phyloP scores from a whole-genome alignment of 2,113 vertebrate species.

The Nibea coibor region DNA sequence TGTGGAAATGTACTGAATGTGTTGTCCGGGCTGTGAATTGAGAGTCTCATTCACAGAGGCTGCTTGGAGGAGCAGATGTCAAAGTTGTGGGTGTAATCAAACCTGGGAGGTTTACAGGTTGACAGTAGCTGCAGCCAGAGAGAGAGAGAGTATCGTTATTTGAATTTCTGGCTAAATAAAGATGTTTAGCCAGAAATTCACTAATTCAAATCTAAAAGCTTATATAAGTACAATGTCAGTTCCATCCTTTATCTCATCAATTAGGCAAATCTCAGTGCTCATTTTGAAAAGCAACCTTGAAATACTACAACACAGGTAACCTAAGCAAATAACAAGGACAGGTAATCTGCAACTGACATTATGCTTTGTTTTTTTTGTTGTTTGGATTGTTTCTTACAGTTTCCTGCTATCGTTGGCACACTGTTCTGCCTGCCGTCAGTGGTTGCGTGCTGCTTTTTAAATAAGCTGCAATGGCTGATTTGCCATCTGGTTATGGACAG shows the following conservation, averaged over 20 bases:
- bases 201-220: neutral
- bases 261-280: neutral
- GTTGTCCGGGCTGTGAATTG: neutral
- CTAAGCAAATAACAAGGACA: neutral
- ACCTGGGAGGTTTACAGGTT: neutral
- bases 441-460: neutral
- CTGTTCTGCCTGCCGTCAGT: neutral
- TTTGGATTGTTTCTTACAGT: neutral
- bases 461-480: neutral
- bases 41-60: neutral
- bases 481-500: neutral
- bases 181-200: neutral
- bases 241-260: neutral
- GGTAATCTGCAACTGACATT: neutral
- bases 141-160: too few relatives aligned
- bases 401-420: neutral
- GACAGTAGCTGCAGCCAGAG: neutral
- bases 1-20: neutral
- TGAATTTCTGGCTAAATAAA: too few relatives aligned
- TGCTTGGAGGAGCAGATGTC: neutral
- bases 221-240: neutral
- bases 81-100: neutral
- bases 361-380: neutral
- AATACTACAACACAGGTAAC: neutral
- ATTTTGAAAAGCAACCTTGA: neutral